Conservation (phyloP, 2,797 vertebrate genomes). For the Chaenodraco wilsoni region DNA sequence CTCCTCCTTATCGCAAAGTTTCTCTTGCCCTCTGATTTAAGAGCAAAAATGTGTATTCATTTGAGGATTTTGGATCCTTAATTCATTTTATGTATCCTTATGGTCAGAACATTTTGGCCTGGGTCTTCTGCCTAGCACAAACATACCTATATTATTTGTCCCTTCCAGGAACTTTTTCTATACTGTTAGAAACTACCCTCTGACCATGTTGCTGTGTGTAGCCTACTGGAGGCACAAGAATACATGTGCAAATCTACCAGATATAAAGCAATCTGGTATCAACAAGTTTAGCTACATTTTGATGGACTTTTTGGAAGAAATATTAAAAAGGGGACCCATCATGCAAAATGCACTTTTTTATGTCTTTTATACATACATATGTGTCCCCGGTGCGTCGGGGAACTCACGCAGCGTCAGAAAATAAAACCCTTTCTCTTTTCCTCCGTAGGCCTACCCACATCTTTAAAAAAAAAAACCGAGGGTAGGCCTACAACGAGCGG, state of each 20-base stretch:
- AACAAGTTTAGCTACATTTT: conserved; percentile 20
- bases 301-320: conserved; percentile 34
- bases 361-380: no score
- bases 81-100: neutral
- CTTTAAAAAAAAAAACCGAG: no score
- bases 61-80: conserved; percentile 17
- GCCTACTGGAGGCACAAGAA: neutral
- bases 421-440: no score
- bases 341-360: no score
- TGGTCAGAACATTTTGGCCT: neutral
- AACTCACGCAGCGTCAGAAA: no score
- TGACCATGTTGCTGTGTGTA: neutral
- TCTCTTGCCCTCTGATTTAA: conserved; percentile 18
- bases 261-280: conserved; percentile 12
- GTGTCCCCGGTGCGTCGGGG: no score
- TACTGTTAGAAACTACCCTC: neutral
- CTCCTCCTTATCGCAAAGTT: conserved; percentile 20
- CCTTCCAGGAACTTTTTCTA: neutral
- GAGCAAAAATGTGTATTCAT: conserved; percentile 3
- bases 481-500: no score
- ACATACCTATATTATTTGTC: neutral
- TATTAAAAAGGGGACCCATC: conserved; percentile 2
- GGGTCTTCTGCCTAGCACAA: neutral
- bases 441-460: no score
- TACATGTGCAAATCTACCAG: conserved; percentile 11